These are phyloP conservation scores for Chaetops frenatus DNA, from an alignment of 2,113 vertebrate genomes.

Conservation along the genomic window DNA sequence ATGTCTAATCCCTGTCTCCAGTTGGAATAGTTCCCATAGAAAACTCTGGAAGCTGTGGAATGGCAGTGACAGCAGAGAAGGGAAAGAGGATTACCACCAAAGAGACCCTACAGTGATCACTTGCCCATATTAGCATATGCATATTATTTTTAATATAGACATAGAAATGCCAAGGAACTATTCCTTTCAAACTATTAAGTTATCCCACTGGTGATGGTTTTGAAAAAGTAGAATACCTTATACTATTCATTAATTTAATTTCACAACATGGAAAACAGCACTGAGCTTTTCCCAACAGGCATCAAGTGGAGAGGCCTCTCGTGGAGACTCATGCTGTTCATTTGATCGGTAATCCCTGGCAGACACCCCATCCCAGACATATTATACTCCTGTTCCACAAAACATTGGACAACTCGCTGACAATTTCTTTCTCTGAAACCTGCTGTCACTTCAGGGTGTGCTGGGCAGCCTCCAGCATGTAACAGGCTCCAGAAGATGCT, in stretches of 20 bases:
- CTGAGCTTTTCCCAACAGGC: background rate
- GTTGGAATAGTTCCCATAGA: background rate
- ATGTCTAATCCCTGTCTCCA: background rate
- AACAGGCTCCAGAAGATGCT: background rate
- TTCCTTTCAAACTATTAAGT: background rate
- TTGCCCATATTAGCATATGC: background rate
- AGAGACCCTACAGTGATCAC: background rate
- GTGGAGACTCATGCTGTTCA: background rate
- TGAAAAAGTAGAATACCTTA: background rate
- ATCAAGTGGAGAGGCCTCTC: background rate
- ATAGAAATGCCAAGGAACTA: background rate
- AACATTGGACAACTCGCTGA: background rate
- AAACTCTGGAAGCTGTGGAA: background rate
- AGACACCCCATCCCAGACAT: background rate
- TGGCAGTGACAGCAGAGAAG: background rate
- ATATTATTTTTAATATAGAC: background rate
- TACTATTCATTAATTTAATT: background rate
- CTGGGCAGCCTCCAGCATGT: background rate
- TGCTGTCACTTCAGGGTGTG: background rate
- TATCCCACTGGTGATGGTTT: background rate
- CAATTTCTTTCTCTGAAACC: background rate
- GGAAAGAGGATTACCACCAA: background rate
- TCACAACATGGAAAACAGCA: background rate
- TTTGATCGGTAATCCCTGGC: background rate
- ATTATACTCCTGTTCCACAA: background rate